Evolutionary conservation across 2,888 invertebrate genomes (phyloP).

Genomic region (Lasius fuliginosus): DNA sequence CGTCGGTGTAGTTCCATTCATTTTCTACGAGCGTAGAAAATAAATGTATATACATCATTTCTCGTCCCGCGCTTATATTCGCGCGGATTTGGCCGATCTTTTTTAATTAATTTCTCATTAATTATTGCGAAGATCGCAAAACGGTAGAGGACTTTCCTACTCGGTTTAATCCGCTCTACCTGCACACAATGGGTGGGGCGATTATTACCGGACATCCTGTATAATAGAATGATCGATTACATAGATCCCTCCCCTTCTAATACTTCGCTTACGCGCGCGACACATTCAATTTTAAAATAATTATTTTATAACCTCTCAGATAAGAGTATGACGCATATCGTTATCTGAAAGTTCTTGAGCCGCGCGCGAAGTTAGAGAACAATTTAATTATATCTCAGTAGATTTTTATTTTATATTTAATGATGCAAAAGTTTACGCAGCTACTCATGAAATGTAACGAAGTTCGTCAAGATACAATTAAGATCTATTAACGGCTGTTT

Average conservation of each 20-base stretch:
- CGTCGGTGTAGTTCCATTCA: too few relatives aligned
- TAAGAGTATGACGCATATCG: conserved; percentile 12
- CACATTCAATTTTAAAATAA: conserved; percentile 36
- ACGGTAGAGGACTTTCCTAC: too few relatives aligned
- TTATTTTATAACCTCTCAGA: conserved; percentile 28
- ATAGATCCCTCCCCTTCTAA: conserved; percentile 19
- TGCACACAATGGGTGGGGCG: too few relatives aligned
- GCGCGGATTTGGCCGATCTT: too few relatives aligned
- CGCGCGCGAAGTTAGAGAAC: neutral
- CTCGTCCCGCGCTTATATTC: too few relatives aligned
- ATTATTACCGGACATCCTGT: too few relatives aligned
- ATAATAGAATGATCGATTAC: conserved; percentile 53
- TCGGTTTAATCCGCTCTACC: too few relatives aligned
- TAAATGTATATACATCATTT: too few relatives aligned
- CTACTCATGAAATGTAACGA: conserved; percentile 11
- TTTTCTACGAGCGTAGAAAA: too few relatives aligned
- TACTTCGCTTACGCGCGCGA: conserved; percentile 10
- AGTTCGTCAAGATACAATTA: conserved; percentile 27
- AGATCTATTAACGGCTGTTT: conserved; percentile 33
- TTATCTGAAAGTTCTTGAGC: conserved; percentile 14
- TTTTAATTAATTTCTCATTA: too few relatives aligned
- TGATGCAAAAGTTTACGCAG: conserved; percentile 25
- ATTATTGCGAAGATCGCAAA: too few relatives aligned
- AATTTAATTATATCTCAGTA: conserved; percentile 11
- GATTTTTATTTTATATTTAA: conserved; percentile 35